Percentiles rank a stretch among this genome's conserved stretches.
Evolutionary conservation across 2,797 vertebrate species (phyloP).

Genomic region (Chloroceryle amazona): DNA sequence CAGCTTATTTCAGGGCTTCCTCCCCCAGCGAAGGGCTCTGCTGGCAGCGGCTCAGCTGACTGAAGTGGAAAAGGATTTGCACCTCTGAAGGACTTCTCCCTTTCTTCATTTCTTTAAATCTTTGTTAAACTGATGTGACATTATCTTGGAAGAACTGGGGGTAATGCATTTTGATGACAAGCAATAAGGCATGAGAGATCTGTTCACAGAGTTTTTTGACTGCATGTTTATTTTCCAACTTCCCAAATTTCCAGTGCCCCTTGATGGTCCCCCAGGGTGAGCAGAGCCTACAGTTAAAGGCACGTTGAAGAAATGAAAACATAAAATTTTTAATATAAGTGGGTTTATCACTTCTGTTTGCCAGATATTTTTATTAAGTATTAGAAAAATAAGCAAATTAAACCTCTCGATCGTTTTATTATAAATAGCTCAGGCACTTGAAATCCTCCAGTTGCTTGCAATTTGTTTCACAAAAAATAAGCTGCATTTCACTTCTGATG

Average conservation of each 20-base stretch:
- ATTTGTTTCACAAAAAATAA: background rate
- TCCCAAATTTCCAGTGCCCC: background rate
- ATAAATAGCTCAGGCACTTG: constrained; percentile 28
- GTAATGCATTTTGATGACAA: background rate
- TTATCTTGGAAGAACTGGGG: background rate
- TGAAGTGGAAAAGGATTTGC: background rate
- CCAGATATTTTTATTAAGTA: constrained; percentile 62
- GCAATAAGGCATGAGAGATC: background rate
- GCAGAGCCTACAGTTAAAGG: background rate
- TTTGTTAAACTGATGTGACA: background rate
- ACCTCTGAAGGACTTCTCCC: background rate
- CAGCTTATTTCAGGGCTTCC: background rate
- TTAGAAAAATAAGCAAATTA: constrained; percentile 52
- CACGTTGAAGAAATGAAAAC: constrained; percentile 8
- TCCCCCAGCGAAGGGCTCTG: background rate
- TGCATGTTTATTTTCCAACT: background rate
- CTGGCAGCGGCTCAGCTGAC: background rate
- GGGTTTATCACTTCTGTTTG: constrained; percentile 46
- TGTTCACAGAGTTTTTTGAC: background rate
- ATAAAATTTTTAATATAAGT: constrained; percentile 6
- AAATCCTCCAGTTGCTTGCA: background rate
- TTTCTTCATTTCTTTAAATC: background rate
- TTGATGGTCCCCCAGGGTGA: background rate
- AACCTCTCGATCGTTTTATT: constrained; percentile 29
- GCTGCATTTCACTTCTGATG: background rate